These are phyloP conservation scores for Watsonalla binaria DNA, from an alignment of 2,888 invertebrate genomes.

Conservation along the genomic window DNA sequence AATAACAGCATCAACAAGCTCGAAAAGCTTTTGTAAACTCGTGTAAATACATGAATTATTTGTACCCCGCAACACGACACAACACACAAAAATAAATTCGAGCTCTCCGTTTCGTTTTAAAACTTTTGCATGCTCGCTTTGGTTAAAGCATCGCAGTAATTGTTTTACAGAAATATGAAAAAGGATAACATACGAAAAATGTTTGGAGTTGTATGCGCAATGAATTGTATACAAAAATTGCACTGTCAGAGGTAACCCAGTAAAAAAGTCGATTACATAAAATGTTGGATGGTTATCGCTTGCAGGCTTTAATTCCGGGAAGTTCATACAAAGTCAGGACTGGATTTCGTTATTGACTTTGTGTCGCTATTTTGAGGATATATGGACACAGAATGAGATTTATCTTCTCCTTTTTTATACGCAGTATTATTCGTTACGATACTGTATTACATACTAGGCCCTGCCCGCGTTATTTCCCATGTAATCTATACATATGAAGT, in stretches of 20 bases:
- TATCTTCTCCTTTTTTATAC: too few species aligned
- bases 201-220: neutral
- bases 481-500: too few species aligned
- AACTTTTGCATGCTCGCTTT: too few species aligned
- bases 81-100: too few species aligned
- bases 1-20: too few species aligned
- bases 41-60: too few species aligned
- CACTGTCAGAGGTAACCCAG: neutral
- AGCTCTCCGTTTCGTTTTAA: too few species aligned
- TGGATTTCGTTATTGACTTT: conserved; percentile 6
- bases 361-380: neutral
- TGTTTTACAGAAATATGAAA: neutral
- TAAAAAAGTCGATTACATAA: conserved; percentile 1
- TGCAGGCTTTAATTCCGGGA: neutral
- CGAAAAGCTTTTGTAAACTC: too few species aligned
- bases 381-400: neutral
- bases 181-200: neutral
- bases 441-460: too few species aligned
- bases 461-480: too few species aligned
- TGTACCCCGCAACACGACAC: too few species aligned
- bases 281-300: conserved; percentile 1
- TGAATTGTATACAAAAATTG: neutral
- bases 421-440: too few species aligned
- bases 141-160: neutral
- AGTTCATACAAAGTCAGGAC: conserved; percentile 1